phyloP scores from a whole-genome alignment of 1,140 invertebrate species.

The Palaemon carinicauda region DNA sequence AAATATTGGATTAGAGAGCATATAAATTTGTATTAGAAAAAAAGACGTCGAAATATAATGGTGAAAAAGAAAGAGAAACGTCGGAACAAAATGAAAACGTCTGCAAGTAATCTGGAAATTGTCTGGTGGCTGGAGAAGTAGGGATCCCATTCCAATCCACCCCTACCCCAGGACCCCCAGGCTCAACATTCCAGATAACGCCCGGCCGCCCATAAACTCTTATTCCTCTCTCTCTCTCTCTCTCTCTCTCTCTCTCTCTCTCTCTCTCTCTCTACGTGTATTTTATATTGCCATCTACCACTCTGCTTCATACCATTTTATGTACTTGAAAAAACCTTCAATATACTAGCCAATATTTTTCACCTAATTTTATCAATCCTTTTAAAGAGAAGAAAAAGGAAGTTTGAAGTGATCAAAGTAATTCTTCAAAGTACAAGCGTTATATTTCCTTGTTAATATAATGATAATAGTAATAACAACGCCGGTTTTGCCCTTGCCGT shows the following conservation, averaged over 20 bases:
- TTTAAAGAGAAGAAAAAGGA: background rate
- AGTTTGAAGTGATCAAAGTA: no score
- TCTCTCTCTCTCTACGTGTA: background rate
- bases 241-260: background rate
- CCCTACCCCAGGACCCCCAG: background rate
- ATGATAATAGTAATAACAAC: no score
- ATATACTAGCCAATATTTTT: no score
- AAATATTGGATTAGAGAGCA: background rate
- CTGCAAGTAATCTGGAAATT: constrained; percentile 26
- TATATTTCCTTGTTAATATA: no score
- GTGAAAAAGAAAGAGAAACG: background rate
- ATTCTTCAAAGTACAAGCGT: no score
- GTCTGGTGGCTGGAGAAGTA: constrained; percentile 1
- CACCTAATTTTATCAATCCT: no score
- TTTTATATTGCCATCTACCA: background rate
- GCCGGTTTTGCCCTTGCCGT: no score
- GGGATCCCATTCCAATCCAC: background rate
- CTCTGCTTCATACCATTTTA: no score
- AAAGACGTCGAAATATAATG: background rate
- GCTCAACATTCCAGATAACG: constrained; percentile 48
- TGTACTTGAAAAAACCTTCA: no score
- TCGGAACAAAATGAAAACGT: constrained; percentile 31
- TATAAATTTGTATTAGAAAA: background rate
- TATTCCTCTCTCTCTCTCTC: constrained; percentile 9
- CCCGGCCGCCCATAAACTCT: constrained; percentile 38